Percentiles rank a stretch among this genome's conserved stretches.
Conservation (phyloP, 2,113 vertebrate genomes). For the Myotis yumanensis region DNA sequence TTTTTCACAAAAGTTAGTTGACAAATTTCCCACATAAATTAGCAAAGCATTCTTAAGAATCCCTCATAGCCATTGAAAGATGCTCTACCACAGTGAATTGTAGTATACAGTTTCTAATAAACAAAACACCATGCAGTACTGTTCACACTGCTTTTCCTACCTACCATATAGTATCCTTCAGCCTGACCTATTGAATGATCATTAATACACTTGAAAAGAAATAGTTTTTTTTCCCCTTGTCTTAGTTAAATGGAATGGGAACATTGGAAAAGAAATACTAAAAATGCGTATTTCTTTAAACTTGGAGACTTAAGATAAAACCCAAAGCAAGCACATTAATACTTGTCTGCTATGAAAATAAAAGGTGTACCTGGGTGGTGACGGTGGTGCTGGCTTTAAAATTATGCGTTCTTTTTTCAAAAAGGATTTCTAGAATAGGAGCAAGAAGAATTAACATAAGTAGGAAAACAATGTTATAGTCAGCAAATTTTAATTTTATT, state of each 20-base stretch:
- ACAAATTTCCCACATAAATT: background rate
- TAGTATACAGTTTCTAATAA: background rate
- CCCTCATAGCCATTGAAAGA: background rate
- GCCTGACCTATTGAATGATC: background rate
- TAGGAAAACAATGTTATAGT: slow-evolving; percentile 3
- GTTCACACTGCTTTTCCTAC: background rate
- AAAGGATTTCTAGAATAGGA: slow-evolving; percentile 50
- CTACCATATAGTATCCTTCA: background rate
- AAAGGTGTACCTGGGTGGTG: slow-evolving; percentile 13
- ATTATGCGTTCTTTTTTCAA: background rate
- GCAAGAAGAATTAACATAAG: slow-evolving; percentile 11
- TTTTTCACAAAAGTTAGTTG: background rate
- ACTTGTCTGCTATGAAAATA: background rate
- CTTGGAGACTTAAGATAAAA: background rate
- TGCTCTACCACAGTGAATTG: background rate
- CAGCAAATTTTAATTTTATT: background rate
- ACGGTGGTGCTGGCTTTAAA: background rate
- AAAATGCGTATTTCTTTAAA: background rate
- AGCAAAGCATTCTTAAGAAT: background rate
- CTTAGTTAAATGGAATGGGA: background rate
- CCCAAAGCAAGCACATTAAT: background rate
- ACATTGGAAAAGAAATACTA: background rate
- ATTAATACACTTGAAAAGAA: background rate
- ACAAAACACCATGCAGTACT: background rate
- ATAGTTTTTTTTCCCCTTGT: background rate